phyloP scores from a whole-genome alignment of 2,113 vertebrate genomes.

The Reinhardtius hippoglossoides region DNA sequence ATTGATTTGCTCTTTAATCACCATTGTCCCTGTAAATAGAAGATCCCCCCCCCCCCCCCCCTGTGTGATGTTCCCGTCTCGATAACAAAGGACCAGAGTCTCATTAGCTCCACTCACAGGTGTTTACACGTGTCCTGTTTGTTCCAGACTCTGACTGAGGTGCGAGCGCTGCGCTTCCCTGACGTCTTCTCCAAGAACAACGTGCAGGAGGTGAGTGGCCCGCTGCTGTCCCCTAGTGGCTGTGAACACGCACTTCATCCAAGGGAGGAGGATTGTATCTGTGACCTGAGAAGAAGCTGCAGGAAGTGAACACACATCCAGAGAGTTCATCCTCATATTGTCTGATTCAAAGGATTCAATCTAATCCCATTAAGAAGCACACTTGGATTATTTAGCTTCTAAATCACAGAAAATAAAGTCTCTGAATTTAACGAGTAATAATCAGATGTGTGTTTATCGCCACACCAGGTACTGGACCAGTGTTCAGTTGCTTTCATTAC shows the following conservation, averaged over 20 bases:
- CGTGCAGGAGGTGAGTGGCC: conserved; percentile 87
- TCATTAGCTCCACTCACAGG: conserved; percentile 49
- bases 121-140: conserved; percentile 56
- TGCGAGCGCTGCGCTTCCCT: conserved; percentile 90
- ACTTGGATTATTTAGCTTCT: neutral
- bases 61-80: conserved; percentile 38
- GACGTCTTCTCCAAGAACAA: conserved; percentile 90
- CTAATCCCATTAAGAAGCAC: conserved; percentile 8
- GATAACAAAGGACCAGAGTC: conserved; percentile 51
- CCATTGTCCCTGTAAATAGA: too few species aligned
- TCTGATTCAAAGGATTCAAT: neutral
- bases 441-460: neutral
- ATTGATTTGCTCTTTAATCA: too few species aligned
- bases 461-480: neutral
- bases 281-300: neutral
- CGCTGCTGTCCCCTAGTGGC: conserved; percentile 61
- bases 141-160: conserved; percentile 91
- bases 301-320: neutral
- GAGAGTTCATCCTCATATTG: neutral
- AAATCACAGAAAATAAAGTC: neutral
- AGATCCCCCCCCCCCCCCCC: too few species aligned
- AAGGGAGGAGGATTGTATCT: neutral
- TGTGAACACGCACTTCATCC: fast-evolving
- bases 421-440: neutral
- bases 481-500: neutral